Conservation (phyloP, 2,113 vertebrate species). For the Phycodurus eques region DNA sequence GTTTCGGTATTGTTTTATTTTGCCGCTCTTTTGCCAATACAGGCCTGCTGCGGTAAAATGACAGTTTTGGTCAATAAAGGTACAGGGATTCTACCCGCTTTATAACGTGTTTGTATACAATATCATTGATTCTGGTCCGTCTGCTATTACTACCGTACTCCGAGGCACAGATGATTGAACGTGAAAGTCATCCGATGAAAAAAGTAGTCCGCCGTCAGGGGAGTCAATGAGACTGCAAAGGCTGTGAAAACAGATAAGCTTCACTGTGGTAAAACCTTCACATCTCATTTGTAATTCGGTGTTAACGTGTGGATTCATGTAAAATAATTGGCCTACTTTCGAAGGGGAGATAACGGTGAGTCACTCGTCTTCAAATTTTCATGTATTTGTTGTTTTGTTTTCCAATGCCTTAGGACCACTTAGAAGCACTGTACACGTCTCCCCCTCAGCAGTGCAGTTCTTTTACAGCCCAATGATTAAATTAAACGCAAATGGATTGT, state of each 20-base stretch:
- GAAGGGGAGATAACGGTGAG: background rate
- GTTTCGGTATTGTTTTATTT: background rate
- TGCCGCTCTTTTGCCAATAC: background rate
- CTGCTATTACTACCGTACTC: background rate
- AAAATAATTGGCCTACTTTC: slow-evolving; percentile 5
- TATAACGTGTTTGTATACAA: background rate
- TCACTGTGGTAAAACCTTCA: background rate
- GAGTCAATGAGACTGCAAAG: background rate
- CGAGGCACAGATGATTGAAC: background rate
- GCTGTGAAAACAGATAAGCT: background rate
- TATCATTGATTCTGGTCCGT: background rate
- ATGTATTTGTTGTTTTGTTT: background rate
- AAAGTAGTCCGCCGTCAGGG: background rate
- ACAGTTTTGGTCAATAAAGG: background rate
- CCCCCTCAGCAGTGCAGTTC: background rate
- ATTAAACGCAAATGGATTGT: too few relatives aligned
- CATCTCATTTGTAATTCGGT: background rate
- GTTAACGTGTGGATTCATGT: background rate
- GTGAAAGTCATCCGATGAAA: background rate
- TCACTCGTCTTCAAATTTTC: background rate
- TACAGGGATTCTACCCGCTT: background rate
- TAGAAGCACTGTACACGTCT: background rate
- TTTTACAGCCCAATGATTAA: too few relatives aligned
- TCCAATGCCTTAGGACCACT: background rate
- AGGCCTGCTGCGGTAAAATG: background rate